Evolutionary conservation across 1,140 invertebrate genomes (phyloP), one percentile per base, ranked within the genome.

Genomic region (Anastrepha ludens): DNA sequence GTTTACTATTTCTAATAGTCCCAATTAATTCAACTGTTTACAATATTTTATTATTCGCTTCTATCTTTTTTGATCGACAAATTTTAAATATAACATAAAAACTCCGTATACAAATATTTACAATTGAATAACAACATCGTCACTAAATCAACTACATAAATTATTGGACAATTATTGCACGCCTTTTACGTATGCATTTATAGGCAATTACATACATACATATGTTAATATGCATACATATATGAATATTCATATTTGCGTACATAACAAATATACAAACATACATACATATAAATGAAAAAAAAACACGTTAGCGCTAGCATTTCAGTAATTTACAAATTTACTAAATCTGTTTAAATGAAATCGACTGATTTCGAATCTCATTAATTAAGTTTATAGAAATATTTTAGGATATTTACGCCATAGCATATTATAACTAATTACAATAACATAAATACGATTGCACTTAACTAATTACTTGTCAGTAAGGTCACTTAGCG

Each of bases 361-460:
- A 81, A 81, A 81, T 81, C 13, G n/a, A 47, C 20, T 58, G 74
- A 8, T 55, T 55, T 6, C 5, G 41, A 81, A 55, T 81, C 74
- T 81, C 74, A 81, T 81, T 17, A 55, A 81, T 55, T 55, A 47
- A 55, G 11, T 55, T 8, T 3, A 55, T 11, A 55, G 20, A 87
- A 65, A 87, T 65, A 65, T 65, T 67, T 87, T 87, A 65, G 41
- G 13, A 50, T 47, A 47, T 7, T 55, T 90, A 90, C 87, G 88
- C 90, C 89, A 92, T 91, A 86, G 41, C 89, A 91, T 90, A 90
- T 90, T 89, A 90, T 89, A 87, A 88, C 89, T 87, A 89, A 89
- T 86, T 90, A 88, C 88, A 85, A 85, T 88, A 85, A 41, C 86
- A 74, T 58, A 88, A 87, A 59, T 87, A 86, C 64, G 81, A 87